Percentiles rank a stretch among this genome's conserved stretches.
Conservation (phyloP, 1,140 invertebrate species). For the Leptinotarsa defecta region DNA sequence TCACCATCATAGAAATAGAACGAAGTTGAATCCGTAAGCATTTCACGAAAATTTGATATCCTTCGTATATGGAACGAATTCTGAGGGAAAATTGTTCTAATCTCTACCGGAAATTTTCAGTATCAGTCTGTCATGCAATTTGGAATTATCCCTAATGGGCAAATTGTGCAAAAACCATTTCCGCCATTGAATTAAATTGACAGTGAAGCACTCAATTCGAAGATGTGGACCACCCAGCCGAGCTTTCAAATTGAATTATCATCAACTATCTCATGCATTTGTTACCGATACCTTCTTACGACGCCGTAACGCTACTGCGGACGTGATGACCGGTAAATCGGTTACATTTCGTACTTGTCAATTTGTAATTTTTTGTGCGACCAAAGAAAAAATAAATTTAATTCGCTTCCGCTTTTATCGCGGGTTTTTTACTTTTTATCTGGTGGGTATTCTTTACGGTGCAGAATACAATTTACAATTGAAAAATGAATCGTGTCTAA, state of each 20-base stretch:
- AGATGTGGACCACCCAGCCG: background rate
- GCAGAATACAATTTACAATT: constrained; percentile 11
- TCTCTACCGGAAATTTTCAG: too few species aligned
- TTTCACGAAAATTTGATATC: too few species aligned
- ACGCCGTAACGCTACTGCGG: constrained; percentile 33
- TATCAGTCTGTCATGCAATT: too few species aligned
- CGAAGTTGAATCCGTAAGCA: too few species aligned
- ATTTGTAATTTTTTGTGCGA: constrained; percentile 4
- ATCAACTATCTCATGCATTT: constrained; percentile 28
- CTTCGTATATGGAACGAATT: too few species aligned
- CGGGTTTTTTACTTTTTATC: background rate
- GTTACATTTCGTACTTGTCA: constrained; percentile 17
- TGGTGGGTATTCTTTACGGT: background rate
- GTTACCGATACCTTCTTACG: constrained; percentile 36
- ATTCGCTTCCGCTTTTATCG: constrained; percentile 18
- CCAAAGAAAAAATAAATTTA: background rate
- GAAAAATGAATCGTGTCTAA: constrained; percentile 16
- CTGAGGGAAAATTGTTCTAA: too few species aligned
- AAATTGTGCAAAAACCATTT: too few species aligned
- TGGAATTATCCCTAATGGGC: too few species aligned
- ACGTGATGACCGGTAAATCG: constrained; percentile 26
- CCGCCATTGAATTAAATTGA: background rate
- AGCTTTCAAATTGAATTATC: constrained; percentile 1
- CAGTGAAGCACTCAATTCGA: background rate
- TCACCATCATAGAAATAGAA: too few species aligned